Evolutionary conservation across 2,113 vertebrate genomes (phyloP).

Genomic region (Amia ocellicauda): DNA sequence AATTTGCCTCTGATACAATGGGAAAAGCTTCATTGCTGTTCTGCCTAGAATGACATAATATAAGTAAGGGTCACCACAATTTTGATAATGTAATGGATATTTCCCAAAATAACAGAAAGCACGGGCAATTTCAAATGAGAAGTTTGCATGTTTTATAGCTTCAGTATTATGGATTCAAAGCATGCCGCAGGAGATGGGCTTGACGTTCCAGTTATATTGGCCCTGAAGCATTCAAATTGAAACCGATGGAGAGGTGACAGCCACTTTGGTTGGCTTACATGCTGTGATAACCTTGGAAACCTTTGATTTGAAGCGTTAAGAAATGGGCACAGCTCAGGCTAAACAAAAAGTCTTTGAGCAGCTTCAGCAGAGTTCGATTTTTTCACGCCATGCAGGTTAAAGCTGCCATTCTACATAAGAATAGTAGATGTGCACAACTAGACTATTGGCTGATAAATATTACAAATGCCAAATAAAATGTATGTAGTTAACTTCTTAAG

Average conservation of each 20-base stretch:
- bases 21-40: too few relatives aligned
- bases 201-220: not conserved
- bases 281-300: slow-evolving; percentile 2
- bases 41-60: too few relatives aligned
- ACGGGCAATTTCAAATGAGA: not conserved
- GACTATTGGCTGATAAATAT: slow-evolving; percentile 27
- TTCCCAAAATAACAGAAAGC: too few relatives aligned
- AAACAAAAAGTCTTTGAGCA: not conserved
- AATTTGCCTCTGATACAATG: too few relatives aligned
- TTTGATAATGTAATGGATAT: too few relatives aligned
- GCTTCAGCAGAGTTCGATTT: not conserved
- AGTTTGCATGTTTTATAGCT: not conserved
- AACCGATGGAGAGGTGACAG: slow-evolving; percentile 10
- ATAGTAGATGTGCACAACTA: not conserved
- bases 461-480: slow-evolving; percentile 9
- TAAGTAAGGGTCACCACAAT: too few relatives aligned
- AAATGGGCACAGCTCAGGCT: not conserved
- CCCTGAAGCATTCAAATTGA: slow-evolving; percentile 16
- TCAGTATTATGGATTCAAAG: slow-evolving; percentile 2
- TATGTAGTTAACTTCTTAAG: too few relatives aligned
- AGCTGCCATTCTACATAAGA: not conserved
- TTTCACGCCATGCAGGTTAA: not conserved
- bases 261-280: slow-evolving; percentile 3
- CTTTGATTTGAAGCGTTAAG: not conserved
- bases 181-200: not conserved